Evolutionary conservation across 2,113 vertebrate genomes (phyloP), one percentile per base, ranked within the genome.

Genomic region (Sapajus apella): DNA sequence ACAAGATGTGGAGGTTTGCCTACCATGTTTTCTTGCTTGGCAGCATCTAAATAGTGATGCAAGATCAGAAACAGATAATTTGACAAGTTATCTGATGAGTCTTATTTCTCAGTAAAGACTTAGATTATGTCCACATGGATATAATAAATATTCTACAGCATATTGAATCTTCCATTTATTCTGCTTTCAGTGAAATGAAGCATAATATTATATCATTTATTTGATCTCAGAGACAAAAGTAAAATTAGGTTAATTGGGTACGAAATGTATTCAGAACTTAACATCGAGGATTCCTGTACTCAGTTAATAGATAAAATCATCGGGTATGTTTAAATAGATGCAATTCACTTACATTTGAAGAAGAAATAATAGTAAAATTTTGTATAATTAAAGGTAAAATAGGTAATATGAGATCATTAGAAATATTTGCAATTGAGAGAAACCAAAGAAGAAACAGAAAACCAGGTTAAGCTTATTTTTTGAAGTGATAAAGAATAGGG

Each of bases 221-320:
- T 80, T 87, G 30, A 52, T 4, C 23, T 93, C 14, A 91, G 23
- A 85, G 40, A 73, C 84, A 75, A 43, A 14, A 89, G 37, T 27
- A 90, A 89, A 90, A 50, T 86, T 89, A 58, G 61, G 52, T 82
- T 95, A 52, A 77, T 16, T 32, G 16, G 27, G 13, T 94, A 21
- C 72, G 58, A 94, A 6, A 50, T 21, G n/a, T 90, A 30, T 68
- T 81, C 43, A 92, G 10, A 87, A 91, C 13, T 64, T 77, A 87
- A 76, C 32, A 58, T 6, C 73, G 70, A 95, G 2, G 50, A 79
- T 66, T 18, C 5, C 7, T 92, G 17, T 86, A 43, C 23, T 27
- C 21, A 94, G 66, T 84, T 83, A 70, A 77, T 66, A 83, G 47
- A 81, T 61, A 86, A 96, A 96, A 72, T 87, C 37, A 87, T 35